Evolutionary conservation across 2,888 invertebrate genomes (phyloP), one percentile per base, ranked within the genome.

Genomic region (Belgica antarctica): DNA sequence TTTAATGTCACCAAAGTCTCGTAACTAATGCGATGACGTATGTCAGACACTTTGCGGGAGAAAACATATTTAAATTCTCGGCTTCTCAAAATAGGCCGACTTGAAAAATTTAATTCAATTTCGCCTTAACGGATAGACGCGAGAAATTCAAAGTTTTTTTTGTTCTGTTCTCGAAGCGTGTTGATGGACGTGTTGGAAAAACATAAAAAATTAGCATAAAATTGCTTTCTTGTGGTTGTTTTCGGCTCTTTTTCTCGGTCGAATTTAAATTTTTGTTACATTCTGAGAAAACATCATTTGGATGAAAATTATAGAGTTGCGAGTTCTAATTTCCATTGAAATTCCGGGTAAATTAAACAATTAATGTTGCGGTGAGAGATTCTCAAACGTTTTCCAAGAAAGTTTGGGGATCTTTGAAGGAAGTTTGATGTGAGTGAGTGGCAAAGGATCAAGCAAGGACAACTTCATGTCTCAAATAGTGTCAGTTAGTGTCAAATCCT

Each of bases 151-250:
- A 12, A 46, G 12, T 46, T 46, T 46, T 46, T 46, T 31, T 31
- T 31, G 12, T 31, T 31, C 12, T 12, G 12, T 31, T 8, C 34
- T 31, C 7, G 12, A 31, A 8, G 34, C 34, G n/a, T 47, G 46
- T 8, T 65, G 65, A 66, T 66, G 65, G 65, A 66, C 65, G 65
- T 66, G 65, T 66, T 66, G 47, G 65, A 66, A 66, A 52, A 66
- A 46, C 46, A 46, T 27, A 47, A 66, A 47, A 66, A 66, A 66
- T 66, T 66, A 66, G 65, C 65, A 66, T 66, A 66, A 66, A 66
- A 66, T 66, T 66, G 47, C 65, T 28, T 66, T 66, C 63, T 66
- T 66, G 65, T 66, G 65, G 65, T 47, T 66, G 28, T 66, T 47
- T 52, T 41, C 41, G 41, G 41, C 15, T 41, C 41, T 41, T 41